Evolutionary conservation across 2,888 invertebrate genomes (phyloP).

Genomic region (Noctua pronuba): DNA sequence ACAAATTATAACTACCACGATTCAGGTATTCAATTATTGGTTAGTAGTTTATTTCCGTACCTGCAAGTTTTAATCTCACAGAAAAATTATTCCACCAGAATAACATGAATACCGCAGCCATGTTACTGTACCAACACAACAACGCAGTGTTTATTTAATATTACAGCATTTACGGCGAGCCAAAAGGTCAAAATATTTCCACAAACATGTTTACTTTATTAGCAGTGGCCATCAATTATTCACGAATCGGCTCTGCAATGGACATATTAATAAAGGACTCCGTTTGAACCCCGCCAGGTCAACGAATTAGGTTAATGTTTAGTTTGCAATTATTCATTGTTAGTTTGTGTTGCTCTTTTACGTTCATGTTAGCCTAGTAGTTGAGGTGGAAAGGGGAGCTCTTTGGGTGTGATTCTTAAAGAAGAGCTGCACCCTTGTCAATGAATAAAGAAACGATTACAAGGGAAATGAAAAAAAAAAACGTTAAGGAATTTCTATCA

Average conservation of each 20-base stretch:
- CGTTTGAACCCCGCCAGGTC: slow-evolving; percentile 55
- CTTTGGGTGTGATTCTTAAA: not conserved
- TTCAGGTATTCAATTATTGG: too few species aligned
- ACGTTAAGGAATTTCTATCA: too few species aligned
- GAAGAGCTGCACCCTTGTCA: too few species aligned
- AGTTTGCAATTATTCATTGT: slow-evolving; percentile 56
- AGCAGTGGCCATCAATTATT: slow-evolving; percentile 56
- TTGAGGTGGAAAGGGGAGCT: not conserved
- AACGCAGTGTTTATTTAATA: slow-evolving; percentile 43
- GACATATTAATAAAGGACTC: slow-evolving; percentile 58
- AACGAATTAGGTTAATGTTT: slow-evolving; percentile 62
- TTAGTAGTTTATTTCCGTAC: not conserved
- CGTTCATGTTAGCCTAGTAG: slow-evolving; percentile 50
- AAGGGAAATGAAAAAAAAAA: not conserved
- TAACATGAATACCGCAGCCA: slow-evolving; percentile 15
- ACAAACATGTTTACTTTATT: slow-evolving; percentile 49
- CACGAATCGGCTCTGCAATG: slow-evolving; percentile 47
- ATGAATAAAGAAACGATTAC: too few species aligned
- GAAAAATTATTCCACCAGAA: slow-evolving; percentile 4
- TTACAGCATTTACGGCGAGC: slow-evolving; percentile 23
- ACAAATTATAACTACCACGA: not conserved
- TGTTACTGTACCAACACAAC: slow-evolving; percentile 20
- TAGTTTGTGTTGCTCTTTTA: slow-evolving; percentile 49
- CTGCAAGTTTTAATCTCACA: not conserved
- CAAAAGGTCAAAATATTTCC: slow-evolving; percentile 51